Conservation (phyloP, 2,888 invertebrate genomes). For the Nasonovia ribisnigri region DNA sequence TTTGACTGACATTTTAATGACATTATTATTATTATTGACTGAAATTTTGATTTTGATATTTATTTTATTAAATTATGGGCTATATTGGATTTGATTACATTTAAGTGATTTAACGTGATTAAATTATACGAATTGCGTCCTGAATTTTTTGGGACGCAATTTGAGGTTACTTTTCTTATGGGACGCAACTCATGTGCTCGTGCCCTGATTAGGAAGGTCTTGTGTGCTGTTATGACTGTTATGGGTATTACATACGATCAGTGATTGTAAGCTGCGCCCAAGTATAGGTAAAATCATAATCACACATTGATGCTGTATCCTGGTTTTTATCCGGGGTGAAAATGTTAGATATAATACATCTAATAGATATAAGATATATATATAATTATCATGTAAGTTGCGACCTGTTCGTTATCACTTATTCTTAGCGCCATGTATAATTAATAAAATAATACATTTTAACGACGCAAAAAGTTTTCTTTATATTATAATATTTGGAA, state of each 20-base stretch:
- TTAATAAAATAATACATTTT: not conserved
- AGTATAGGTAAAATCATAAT: not conserved
- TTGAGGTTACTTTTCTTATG: too few relatives aligned
- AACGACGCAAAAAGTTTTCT: not conserved
- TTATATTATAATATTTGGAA: not conserved
- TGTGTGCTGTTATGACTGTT: not conserved
- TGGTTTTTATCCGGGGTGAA: not conserved
- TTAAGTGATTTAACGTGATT: too few relatives aligned
- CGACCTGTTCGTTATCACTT: not conserved
- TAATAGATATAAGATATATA: too few relatives aligned
- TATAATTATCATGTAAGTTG: not conserved
- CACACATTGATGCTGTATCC: not conserved
- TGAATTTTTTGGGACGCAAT: too few relatives aligned
- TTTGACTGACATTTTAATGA: too few relatives aligned
- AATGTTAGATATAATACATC: not conserved
- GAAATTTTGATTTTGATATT: too few relatives aligned
- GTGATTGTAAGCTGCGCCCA: not conserved
- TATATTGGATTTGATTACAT: too few relatives aligned
- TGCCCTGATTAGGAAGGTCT: too few relatives aligned
- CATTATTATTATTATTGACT: too few relatives aligned
- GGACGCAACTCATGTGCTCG: too few relatives aligned
- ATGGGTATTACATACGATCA: not conserved
- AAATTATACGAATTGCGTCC: too few relatives aligned
- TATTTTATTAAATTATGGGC: too few relatives aligned
- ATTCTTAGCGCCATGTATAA: not conserved